phyloP scores from a whole-genome alignment of 2,888 invertebrate genomes.

The Dorcus hopei region DNA sequence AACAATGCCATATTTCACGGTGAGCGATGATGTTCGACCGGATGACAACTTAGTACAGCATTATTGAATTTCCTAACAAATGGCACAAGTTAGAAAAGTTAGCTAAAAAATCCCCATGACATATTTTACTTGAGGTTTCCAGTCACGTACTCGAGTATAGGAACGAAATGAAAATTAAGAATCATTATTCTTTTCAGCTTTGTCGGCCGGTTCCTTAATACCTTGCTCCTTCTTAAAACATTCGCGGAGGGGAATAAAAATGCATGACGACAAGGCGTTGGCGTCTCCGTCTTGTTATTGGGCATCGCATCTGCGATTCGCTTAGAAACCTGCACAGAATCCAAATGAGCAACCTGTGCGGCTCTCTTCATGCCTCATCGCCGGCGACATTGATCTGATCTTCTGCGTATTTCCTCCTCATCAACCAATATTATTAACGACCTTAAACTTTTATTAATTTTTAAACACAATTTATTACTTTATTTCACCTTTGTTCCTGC shows the following conservation, averaged over 20 bases:
- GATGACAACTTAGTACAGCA: slow-evolving; percentile 49
- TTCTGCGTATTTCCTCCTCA: slow-evolving; percentile 27
- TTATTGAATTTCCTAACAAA: slow-evolving; percentile 52
- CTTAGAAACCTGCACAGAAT: slow-evolving; percentile 44
- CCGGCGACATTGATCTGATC: slow-evolving; percentile 28
- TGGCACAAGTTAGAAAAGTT: slow-evolving; percentile 46
- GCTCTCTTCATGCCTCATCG: slow-evolving; percentile 36
- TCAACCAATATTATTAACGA: slow-evolving; percentile 8
- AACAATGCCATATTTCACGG: slow-evolving; percentile 46
- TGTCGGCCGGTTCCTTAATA: slow-evolving; percentile 49
- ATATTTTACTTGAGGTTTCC: slow-evolving; percentile 46
- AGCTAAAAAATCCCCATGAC: slow-evolving; percentile 45
- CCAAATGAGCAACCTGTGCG: slow-evolving; percentile 43
- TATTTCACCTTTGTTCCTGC: too few species aligned
- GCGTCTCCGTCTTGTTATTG: slow-evolving; percentile 44
- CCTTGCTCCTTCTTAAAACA: slow-evolving; percentile 33
- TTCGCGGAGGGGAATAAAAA: slow-evolving; percentile 45
- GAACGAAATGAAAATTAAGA: slow-evolving; percentile 53
- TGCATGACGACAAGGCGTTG: slow-evolving; percentile 46
- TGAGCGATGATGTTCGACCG: slow-evolving; percentile 48
- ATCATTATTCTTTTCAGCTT: slow-evolving; percentile 53
- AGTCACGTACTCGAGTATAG: slow-evolving; percentile 49
- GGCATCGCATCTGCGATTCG: slow-evolving; percentile 43
- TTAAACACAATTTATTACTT: too few species aligned
- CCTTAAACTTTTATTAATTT: too few species aligned